A percentile compares a stretch with the other conserved stretches of the same genome.
Evolutionary conservation across 2,113 vertebrate genomes (phyloP).

Genomic region (Peromyscus californicus): DNA sequence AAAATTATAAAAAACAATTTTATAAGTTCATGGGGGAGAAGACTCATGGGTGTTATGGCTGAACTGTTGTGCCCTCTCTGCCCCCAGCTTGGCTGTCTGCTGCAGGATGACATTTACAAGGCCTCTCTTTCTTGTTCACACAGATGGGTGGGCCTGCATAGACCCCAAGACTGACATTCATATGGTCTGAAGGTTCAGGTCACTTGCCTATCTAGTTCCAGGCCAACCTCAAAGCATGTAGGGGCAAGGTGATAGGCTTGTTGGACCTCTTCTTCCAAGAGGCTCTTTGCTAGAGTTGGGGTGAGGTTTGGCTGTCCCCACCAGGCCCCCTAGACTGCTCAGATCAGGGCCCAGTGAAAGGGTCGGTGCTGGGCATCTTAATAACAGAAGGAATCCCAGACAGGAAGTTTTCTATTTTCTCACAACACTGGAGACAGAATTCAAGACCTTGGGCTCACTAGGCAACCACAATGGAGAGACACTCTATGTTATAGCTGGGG

Average conservation of each 20-base stretch:
- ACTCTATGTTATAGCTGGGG: fast-evolving
- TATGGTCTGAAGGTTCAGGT: background rate
- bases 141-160: background rate
- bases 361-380: background rate
- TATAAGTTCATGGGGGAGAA: background rate
- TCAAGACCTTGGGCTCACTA: background rate
- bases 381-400: background rate
- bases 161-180: background rate
- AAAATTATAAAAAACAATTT: background rate
- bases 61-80: background rate
- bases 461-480: background rate
- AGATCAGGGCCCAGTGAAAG: background rate
- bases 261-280: background rate
- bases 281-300: background rate
- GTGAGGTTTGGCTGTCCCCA: background rate
- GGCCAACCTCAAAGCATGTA: background rate
- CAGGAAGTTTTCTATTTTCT: background rate
- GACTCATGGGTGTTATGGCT: background rate
- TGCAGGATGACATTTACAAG: background rate
- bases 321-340: background rate
- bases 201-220: background rate
- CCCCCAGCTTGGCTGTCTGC: too few relatives aligned
- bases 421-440: background rate
- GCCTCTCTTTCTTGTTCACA: background rate
- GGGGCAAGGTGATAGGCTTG: background rate